Conservation (phyloP, 2,888 invertebrate species). For the Atethmia centrago region DNA sequence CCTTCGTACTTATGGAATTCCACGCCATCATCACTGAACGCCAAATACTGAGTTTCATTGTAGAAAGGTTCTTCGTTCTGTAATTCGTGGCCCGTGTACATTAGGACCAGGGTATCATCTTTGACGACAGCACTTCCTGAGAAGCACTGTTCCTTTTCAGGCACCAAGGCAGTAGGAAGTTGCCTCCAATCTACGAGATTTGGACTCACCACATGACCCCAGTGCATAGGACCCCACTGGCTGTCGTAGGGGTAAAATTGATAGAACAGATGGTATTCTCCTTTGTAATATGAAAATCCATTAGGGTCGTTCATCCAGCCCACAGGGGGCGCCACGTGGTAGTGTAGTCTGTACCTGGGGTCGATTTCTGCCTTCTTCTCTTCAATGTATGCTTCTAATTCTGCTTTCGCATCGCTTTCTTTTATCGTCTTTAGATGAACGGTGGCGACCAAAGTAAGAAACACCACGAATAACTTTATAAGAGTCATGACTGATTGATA, state of each 20-base stretch:
- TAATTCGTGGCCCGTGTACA: constrained; percentile 82
- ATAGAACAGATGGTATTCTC: constrained; percentile 89
- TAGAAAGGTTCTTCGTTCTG: constrained; percentile 75
- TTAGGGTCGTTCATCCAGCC: constrained; percentile 91
- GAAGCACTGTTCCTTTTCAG: constrained; percentile 85
- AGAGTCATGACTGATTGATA: constrained; percentile 49
- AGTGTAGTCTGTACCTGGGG: constrained; percentile 80
- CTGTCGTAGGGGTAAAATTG: constrained; percentile 88
- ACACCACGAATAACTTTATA: constrained; percentile 51
- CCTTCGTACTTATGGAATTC: constrained; percentile 83
- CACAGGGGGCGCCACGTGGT: constrained; percentile 84
- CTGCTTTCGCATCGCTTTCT: constrained; percentile 59
- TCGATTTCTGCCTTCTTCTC: constrained; percentile 78
- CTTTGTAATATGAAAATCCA: constrained; percentile 88
- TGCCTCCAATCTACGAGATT: constrained; percentile 89
- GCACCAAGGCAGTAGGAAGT: constrained; percentile 86
- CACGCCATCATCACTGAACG: constrained; percentile 83
- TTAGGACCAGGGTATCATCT: constrained; percentile 78
- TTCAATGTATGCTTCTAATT: constrained; percentile 80
- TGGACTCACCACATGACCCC: constrained; percentile 87
- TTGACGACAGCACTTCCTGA: constrained; percentile 86
- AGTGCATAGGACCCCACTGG: constrained; percentile 88
- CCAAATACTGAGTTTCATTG: constrained; percentile 84
- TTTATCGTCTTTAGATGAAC: constrained; percentile 65
- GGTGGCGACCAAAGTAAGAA: constrained; percentile 66